phyloP scores from a whole-genome alignment of 2,797 vertebrate genomes.

The Choloepus didactylus region DNA sequence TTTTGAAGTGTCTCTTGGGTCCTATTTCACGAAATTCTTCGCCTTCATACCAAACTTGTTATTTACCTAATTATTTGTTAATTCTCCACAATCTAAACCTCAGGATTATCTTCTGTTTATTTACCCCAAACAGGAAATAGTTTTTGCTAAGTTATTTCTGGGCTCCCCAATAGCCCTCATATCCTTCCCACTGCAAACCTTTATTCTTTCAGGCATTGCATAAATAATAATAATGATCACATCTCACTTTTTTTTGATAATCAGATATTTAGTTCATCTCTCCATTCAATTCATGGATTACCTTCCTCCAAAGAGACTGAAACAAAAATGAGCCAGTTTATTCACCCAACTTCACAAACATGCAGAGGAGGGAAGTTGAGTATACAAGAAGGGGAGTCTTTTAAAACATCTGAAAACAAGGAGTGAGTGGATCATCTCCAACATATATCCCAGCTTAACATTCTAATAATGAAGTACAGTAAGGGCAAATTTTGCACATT shows the following conservation, averaged over 20 bases:
- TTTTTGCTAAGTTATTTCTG: not conserved
- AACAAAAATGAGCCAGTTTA: not conserved
- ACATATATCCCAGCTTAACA: accelerated
- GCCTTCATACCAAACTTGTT: not conserved
- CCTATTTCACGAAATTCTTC: not conserved
- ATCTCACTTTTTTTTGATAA: too few relatives aligned
- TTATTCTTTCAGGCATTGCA: not conserved
- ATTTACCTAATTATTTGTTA: not conserved
- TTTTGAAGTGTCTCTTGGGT: not conserved
- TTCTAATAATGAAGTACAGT: accelerated
- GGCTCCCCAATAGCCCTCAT: not conserved
- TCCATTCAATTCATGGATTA: not conserved
- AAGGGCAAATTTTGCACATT: accelerated
- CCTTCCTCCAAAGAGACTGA: not conserved
- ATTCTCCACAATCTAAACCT: not conserved
- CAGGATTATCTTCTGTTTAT: too few relatives aligned
- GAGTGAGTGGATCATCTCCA: not conserved
- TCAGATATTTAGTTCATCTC: not conserved
- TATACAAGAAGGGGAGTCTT: not conserved
- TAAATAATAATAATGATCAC: not conserved
- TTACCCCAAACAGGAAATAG: not conserved
- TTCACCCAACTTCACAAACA: not conserved
- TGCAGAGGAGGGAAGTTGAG: not conserved
- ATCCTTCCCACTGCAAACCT: not conserved
- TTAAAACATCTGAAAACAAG: accelerated